These are phyloP conservation scores for Papilio aristodemus DNA, from an alignment of 1,140 invertebrate genomes.

Conservation along the genomic window DNA sequence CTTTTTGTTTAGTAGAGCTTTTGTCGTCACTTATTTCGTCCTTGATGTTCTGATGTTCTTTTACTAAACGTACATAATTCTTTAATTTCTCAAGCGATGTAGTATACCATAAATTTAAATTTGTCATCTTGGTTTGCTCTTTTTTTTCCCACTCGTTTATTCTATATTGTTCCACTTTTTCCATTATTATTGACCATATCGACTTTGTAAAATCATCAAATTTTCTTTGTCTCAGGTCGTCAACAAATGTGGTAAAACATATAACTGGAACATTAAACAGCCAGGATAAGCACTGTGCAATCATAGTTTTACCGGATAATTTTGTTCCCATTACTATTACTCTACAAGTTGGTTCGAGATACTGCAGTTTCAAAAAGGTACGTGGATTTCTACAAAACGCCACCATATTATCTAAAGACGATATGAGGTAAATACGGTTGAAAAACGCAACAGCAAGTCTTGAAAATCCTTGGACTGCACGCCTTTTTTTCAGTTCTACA, in stretches of 20 bases:
- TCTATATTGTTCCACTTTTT: conserved; percentile 64
- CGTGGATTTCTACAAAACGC: conserved; percentile 82
- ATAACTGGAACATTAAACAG: conserved; percentile 62
- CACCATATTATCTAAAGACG: conserved; percentile 67
- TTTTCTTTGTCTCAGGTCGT: conserved; percentile 58
- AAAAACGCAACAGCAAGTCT: conserved; percentile 81
- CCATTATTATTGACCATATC: conserved; percentile 71
- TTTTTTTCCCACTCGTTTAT: conserved; percentile 55
- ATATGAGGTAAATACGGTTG: conserved; percentile 82
- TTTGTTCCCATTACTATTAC: conserved; percentile 64
- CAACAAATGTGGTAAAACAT: conserved; percentile 49
- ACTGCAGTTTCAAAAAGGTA: conserved; percentile 72
- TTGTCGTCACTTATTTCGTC: conserved; percentile 32
- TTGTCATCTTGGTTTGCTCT: conserved; percentile 53
- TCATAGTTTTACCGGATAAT: conserved; percentile 67
- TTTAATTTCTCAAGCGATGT: conserved; percentile 42
- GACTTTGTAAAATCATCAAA: conserved; percentile 58
- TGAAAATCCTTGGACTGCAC: conserved; percentile 64
- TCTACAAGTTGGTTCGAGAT: conserved; percentile 71
- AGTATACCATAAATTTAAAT: conserved; percentile 57
- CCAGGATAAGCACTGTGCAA: conserved; percentile 66
- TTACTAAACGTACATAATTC: conserved; percentile 49
- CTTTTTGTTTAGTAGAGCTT: conserved; percentile 15
- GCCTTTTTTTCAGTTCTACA: conserved; percentile 80
- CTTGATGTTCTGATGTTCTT: conserved; percentile 34